Conservation (phyloP, 2,113 vertebrate species). For the Montifringilla adamsi region DNA sequence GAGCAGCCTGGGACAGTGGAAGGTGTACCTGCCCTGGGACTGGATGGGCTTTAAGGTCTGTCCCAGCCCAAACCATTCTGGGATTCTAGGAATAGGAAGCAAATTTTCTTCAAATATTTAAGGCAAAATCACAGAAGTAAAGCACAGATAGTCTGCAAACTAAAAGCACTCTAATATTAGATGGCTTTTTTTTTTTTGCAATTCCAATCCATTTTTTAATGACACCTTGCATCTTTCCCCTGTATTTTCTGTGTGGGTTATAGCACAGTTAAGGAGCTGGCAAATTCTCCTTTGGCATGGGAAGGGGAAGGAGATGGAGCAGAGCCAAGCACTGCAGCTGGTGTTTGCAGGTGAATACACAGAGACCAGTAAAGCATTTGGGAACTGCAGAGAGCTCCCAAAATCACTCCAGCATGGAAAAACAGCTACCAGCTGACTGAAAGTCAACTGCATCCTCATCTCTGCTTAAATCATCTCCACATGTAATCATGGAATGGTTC, state of each 20-base stretch:
- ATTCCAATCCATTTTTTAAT: neutral
- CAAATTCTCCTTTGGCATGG: neutral
- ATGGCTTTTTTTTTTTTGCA: neutral
- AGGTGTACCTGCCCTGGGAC: neutral
- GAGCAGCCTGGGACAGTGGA: neutral
- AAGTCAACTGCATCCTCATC: neutral
- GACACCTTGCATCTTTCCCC: neutral
- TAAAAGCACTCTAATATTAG: neutral
- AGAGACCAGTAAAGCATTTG: neutral
- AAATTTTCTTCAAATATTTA: neutral
- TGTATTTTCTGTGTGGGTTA: fast-evolving
- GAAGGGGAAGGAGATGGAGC: neutral
- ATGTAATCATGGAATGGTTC: neutral
- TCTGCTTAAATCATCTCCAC: neutral
- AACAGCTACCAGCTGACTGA: neutral
- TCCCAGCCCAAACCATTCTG: neutral
- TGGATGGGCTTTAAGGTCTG: neutral
- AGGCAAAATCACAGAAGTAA: neutral
- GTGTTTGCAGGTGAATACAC: neutral
- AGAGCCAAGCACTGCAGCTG: neutral
- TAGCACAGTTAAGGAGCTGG: neutral
- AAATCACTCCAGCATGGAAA: neutral
- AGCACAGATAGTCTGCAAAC: neutral
- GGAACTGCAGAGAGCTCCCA: neutral
- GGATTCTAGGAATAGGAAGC: neutral